A percentile compares a stretch with the other conserved stretches of the same genome.
phyloP scores from a whole-genome alignment of 2,888 invertebrate species.

The Pinctada fucata region DNA sequence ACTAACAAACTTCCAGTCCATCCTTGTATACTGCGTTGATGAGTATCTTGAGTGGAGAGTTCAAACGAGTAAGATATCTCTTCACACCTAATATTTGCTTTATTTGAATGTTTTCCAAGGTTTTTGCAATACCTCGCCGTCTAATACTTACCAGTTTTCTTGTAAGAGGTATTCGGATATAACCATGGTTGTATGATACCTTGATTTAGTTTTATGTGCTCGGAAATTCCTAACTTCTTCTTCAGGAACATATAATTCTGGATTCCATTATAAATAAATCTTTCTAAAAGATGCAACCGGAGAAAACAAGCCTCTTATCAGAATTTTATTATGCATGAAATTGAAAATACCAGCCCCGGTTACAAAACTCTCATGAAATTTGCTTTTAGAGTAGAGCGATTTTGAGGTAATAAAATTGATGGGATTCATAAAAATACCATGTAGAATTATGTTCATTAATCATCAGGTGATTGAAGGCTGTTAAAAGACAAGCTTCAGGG shows the following conservation, averaged over 20 bases:
- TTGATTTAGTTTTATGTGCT: not conserved
- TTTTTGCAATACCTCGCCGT: not conserved
- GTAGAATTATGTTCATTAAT: not conserved
- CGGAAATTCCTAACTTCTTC: not conserved
- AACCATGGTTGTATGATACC: not conserved
- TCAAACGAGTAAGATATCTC: not conserved
- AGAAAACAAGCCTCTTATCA: not conserved
- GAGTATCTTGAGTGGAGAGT: not conserved
- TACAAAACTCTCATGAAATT: conserved; percentile 2
- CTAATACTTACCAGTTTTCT: not conserved
- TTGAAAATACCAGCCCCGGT: conserved; percentile 3
- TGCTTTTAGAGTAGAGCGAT: not conserved
- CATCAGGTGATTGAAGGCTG: not conserved
- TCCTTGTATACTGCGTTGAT: not conserved
- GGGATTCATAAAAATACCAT: not conserved
- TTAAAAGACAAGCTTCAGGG: not conserved
- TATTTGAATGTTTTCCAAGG: conserved; percentile 2
- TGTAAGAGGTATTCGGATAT: not conserved
- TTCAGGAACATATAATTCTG: not conserved
- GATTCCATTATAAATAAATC: not conserved
- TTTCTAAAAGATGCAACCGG: not conserved
- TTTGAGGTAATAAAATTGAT: not conserved
- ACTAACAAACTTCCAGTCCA: not conserved
- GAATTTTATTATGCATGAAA: conserved; percentile 12
- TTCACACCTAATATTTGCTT: not conserved